A percentile compares a stretch with the other conserved stretches of the same genome.
Conservation (phyloP, 1,140 invertebrate species). For the Drosophila jambulina region DNA sequence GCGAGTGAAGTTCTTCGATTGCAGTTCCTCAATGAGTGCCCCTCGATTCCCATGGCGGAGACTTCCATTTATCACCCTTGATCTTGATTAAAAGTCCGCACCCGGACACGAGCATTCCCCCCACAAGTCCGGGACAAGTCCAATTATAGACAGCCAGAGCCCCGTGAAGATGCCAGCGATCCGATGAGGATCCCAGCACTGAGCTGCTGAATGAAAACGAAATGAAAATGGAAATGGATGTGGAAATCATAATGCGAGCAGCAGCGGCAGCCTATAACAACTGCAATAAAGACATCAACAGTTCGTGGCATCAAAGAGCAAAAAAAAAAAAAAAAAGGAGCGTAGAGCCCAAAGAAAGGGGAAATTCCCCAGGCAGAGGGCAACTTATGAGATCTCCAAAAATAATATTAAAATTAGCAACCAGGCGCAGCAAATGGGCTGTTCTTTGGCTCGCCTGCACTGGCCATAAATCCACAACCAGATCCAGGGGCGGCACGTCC, state of each 20-base stretch:
- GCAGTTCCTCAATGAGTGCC: conserved; percentile 33
- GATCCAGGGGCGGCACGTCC: conserved; percentile 44
- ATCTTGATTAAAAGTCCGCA: conserved; percentile 74
- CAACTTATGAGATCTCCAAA: conserved; percentile 78
- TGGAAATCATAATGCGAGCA: conserved; percentile 71
- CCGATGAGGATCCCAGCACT: conserved; percentile 53
- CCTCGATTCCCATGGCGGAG: conserved; percentile 46
- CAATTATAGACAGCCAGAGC: conserved; percentile 79
- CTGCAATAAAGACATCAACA: conserved; percentile 82
- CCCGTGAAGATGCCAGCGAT: conserved; percentile 70
- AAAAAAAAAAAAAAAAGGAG: background rate
- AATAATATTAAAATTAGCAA: conserved; percentile 84
- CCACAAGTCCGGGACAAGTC: conserved; percentile 52
- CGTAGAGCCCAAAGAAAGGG: background rate
- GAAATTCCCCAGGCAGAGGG: conserved; percentile 31
- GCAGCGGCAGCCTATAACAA: conserved; percentile 43
- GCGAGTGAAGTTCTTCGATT: conserved; percentile 17
- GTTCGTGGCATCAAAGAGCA: conserved; percentile 72
- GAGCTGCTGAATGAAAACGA: conserved; percentile 65
- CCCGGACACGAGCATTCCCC: conserved; percentile 30
- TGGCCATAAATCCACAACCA: conserved; percentile 56
- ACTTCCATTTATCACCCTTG: conserved; percentile 68
- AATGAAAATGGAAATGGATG: conserved; percentile 30
- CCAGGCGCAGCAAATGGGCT: conserved; percentile 77
- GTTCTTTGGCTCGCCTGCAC: conserved; percentile 25